Evolutionary conservation across 2,113 vertebrate genomes (phyloP), one percentile per base, ranked within the genome.

Genomic region (Gadus macrocephalus): DNA sequence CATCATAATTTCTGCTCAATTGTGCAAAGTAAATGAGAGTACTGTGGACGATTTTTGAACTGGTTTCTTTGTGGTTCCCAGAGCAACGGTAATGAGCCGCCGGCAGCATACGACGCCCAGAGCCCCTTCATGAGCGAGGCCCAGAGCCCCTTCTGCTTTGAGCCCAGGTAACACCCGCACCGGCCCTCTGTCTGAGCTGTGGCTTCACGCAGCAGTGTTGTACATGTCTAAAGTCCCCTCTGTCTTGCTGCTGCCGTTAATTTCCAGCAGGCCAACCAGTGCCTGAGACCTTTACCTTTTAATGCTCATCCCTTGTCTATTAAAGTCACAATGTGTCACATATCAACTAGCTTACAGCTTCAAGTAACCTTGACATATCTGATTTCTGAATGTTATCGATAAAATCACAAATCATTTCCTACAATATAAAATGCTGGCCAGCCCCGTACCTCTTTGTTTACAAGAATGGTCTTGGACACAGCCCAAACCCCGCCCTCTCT

Each of bases 131-230:
- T 93, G 83, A 95, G 84, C 15, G 93, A 95, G 5, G 94, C 90
- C 72, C 93, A 95, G 76, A 87, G 92, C 49, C 92, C 93, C 55
- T 98, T 98, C 89, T 98, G 95, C 93, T 98, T 98, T 91, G 95
- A 98, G 84, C 91, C 95, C 89, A 97, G 96, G 96, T 97, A 94
- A 91, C 58, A 79, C 75, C 59, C 61, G 59, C 31, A 31, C 31
- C 19, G 42, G 42, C 42, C 42, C 9, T 49, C 42, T 14, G 42
- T 49, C 42, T 49, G 42, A 2, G 11, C 8, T 35, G 31, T 35
- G 1, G 31, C 31, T 35, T 1, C 42, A 49, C 42, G 42, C 31
- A 35, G 31, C 31, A 35, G 77, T 66, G 74, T 72, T 78, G 72
- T 77, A 75, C 73, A 71, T 74, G 78, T 87, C 82, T 70, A 62